Evolutionary conservation across 2,888 invertebrate species (phyloP), one percentile per base, ranked within the genome.

Genomic region (Cybosia mesomella): DNA sequence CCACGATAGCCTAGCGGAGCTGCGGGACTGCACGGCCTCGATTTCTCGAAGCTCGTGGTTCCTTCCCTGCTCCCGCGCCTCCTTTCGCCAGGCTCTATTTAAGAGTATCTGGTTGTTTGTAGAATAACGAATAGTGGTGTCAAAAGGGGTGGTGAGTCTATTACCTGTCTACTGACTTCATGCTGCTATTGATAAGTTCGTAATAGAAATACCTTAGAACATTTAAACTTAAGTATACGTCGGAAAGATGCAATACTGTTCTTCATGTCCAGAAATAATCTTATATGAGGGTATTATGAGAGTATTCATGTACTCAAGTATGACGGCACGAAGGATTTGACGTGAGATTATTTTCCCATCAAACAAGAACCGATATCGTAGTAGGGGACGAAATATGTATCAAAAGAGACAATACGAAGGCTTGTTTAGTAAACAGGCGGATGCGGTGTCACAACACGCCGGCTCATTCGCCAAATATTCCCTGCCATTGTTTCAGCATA

Each of bases 391-490:
- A 49, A 70, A 70, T 81, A 75, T 73, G 81, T 76, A 77, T 77
- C 82, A 79, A 74, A 77, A 71, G 72, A 72, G 74, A 80, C 85
- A 85, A 84, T 80, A 79, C 79, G 72, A 58, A 68, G 65, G 68
- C 65, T 73, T 88, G 87, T 91, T 92, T 91, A 78, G 85, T 87
- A 89, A 92, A 92, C 88, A 86, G 58, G 58, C 66, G 85, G 85
- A 83, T 83, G 73, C 71, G 67, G 70, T 84, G 71, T 81, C 85
- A 88, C 86, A 90, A 91, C 89, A 88, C 55, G 39, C 63, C 65
- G 62, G 60, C 67, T 83, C 84, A 85, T 76, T 77, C 81, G 72
- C 79, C 83, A 87, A 88, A 88, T 89, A 89, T 88, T 85, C 78
- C 70, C 67, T 62, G 60, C 73, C 72, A 80, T 83, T 86, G 83